phyloP scores from a whole-genome alignment of 2,888 invertebrate species.

The Sinelater perroti region DNA sequence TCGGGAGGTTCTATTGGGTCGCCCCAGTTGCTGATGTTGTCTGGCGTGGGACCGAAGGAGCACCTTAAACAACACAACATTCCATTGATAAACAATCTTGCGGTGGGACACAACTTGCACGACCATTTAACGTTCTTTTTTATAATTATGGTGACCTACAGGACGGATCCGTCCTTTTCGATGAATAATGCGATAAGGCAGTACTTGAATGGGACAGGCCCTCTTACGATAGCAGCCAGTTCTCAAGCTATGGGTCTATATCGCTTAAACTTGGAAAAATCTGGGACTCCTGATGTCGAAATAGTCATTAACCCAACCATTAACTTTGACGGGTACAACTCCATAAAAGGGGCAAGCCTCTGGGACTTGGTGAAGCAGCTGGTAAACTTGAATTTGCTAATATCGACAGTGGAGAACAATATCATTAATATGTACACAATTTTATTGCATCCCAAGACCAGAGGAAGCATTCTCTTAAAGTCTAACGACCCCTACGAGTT shows the following conservation, averaged over 20 bases:
- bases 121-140: conserved; percentile 48
- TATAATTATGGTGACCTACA: conserved; percentile 36
- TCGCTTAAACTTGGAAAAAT: conserved; percentile 16
- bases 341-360: conserved; percentile 4
- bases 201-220: conserved; percentile 42
- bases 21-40: conserved; percentile 49
- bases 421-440: conserved; percentile 35
- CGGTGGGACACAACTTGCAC: conserved; percentile 44
- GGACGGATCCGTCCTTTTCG: conserved; percentile 18
- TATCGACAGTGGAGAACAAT: neutral
- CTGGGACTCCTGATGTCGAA: conserved; percentile 36
- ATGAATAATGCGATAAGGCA: conserved; percentile 33
- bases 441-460: conserved; percentile 48
- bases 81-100: conserved; percentile 42
- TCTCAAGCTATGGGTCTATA: conserved; percentile 32
- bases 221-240: conserved; percentile 37
- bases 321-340: conserved; percentile 2
- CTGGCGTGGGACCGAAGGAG: conserved; percentile 48
- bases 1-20: conserved; percentile 79
- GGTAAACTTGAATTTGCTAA: neutral
- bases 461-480: conserved; percentile 47
- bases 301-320: conserved; percentile 31
- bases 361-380: neutral
- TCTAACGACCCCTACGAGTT: conserved; percentile 49
- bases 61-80: conserved; percentile 44